Evolutionary conservation across 2,888 invertebrate species (phyloP).

Genomic region (Ophioninae sp.): DNA sequence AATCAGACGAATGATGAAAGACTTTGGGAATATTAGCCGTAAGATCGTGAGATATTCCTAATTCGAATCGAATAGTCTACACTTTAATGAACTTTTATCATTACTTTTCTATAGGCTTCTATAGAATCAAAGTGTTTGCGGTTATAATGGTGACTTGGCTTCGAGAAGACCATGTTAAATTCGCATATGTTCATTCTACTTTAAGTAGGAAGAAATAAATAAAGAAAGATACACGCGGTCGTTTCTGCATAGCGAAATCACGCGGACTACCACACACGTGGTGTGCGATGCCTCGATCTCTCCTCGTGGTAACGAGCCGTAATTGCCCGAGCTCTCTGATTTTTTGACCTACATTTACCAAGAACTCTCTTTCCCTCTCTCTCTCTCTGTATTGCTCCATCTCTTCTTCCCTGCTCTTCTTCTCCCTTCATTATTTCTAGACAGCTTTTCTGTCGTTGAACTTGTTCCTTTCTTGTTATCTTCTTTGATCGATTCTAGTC

Average conservation of each 20-base stretch:
- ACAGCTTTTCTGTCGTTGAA: conserved; percentile 1
- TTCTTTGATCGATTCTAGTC: conserved; percentile 35
- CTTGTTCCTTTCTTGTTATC: conserved; percentile 17
- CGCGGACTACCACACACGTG: conserved; percentile 70
- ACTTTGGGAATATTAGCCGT: conserved; percentile 28
- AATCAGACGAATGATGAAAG: conserved; percentile 37
- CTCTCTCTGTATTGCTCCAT: conserved; percentile 14
- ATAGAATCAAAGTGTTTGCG: conserved; percentile 14
- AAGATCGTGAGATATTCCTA: conserved; percentile 22
- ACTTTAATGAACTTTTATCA: conserved; percentile 7
- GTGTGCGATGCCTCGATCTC: conserved; percentile 67
- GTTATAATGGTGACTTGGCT: conserved; percentile 28
- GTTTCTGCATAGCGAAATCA: conserved; percentile 56
- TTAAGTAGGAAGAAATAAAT: conserved; percentile 33
- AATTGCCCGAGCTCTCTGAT: conserved; percentile 68
- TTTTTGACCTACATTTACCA: conserved; percentile 69
- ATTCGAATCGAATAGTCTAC: conserved; percentile 3
- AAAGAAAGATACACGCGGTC: conserved; percentile 61
- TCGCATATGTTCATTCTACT: conserved; percentile 35
- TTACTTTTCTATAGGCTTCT: conserved; percentile 14
- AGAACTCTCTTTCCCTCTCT: conserved; percentile 44
- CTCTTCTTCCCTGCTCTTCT: neutral
- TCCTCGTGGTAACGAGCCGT: conserved; percentile 69
- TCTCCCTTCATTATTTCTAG: conserved; percentile 10
- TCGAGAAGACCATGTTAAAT: conserved; percentile 3